Conservation (phyloP, 1,140 invertebrate species). For the Fopius arisanus region DNA sequence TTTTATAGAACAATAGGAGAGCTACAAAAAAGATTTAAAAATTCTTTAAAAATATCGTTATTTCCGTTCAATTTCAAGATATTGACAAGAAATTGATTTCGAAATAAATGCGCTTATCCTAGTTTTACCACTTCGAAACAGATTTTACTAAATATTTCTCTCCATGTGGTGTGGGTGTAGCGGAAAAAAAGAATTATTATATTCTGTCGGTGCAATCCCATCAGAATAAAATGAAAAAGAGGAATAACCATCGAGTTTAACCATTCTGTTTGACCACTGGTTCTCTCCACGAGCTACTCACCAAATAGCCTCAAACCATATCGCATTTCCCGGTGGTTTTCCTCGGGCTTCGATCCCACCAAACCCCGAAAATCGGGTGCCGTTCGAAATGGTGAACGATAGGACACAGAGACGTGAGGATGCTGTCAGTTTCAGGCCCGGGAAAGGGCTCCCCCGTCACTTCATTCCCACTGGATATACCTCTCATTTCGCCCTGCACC, state of each 20-base stretch:
- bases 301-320: constrained; percentile 4
- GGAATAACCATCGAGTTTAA: not conserved
- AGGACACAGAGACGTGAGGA: not conserved
- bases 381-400: constrained; percentile 13
- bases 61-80: too few species aligned
- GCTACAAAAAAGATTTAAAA: too few species aligned
- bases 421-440: constrained; percentile 13
- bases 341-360: not conserved
- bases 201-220: too few species aligned
- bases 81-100: too few species aligned
- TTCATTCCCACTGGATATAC: not conserved
- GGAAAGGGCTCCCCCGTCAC: constrained; percentile 5
- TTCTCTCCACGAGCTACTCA: not conserved
- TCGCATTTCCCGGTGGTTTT: constrained; percentile 17
- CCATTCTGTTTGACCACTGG: not conserved
- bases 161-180: too few species aligned
- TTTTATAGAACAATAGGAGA: too few species aligned
- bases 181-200: too few species aligned
- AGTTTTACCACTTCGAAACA: too few species aligned
- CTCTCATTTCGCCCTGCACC: not conserved
- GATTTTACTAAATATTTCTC: too few species aligned
- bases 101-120: too few species aligned
- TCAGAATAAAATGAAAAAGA: not conserved
- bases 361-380: not conserved
- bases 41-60: too few species aligned